These are phyloP conservation scores for Danio aesculapii DNA, from an alignment of 2,797 vertebrate species.

Conservation along the genomic window DNA sequence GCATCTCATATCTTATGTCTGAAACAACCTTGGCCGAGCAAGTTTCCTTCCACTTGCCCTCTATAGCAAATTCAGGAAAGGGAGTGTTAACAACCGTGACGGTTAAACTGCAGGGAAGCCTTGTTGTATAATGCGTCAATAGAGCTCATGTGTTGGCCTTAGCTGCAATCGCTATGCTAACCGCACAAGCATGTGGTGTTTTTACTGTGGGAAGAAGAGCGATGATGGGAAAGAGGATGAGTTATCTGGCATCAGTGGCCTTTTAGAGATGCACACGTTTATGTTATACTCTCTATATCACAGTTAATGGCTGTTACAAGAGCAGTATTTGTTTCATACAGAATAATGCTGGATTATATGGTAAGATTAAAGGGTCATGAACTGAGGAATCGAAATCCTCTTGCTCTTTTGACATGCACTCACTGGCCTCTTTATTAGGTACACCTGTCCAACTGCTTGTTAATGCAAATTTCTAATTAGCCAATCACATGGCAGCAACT, in stretches of 20 bases:
- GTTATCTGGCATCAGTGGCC: neutral
- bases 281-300: neutral
- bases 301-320: neutral
- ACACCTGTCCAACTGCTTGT: no score
- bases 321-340: neutral
- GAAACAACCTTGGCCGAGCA: neutral
- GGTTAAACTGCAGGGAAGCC: neutral
- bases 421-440: no score
- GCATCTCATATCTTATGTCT: neutral
- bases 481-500: no score
- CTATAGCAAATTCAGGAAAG: neutral
- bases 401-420: no score
- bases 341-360: neutral
- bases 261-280: neutral
- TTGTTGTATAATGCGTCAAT: neutral
- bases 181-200: constrained; percentile 17
- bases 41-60: neutral
- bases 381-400: no score
- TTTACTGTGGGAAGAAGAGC: constrained; percentile 10
- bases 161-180: constrained; percentile 13
- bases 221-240: neutral
- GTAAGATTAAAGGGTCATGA: neutral
- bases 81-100: neutral
- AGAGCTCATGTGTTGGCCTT: neutral
- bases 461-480: no score